A percentile compares a stretch with the other conserved stretches of the same genome.
Evolutionary conservation across 2,113 vertebrate species (phyloP).

Genomic region (Nyctereutes procyonoides): DNA sequence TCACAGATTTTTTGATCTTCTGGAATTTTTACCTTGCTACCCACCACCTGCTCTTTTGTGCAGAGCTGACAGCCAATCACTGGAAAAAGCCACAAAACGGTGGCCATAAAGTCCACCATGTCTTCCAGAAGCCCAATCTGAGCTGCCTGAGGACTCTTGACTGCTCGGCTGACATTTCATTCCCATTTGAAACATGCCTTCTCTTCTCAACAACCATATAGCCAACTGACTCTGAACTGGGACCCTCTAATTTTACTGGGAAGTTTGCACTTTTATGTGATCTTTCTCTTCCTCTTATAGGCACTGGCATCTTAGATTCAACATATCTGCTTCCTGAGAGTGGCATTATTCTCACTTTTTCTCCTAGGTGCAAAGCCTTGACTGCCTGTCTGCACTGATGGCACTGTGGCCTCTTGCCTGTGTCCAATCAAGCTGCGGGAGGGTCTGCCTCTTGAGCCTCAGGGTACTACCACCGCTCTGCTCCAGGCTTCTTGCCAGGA

Average conservation of each 20-base stretch:
- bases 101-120: neutral
- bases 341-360: neutral
- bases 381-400: no score
- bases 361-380: neutral
- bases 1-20: neutral
- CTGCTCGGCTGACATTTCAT: neutral
- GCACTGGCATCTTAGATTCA: neutral
- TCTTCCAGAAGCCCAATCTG: neutral
- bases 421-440: no score
- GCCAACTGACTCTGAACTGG: neutral
- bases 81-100: neutral
- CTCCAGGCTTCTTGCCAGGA: neutral
- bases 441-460: neutral
- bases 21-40: neutral
- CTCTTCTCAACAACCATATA: neutral
- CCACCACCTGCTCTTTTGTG: neutral
- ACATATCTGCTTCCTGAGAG: neutral
- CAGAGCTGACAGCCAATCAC: neutral
- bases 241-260: neutral
- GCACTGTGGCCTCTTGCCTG: neutral
- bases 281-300: neutral
- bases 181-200: neutral
- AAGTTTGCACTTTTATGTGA: neutral
- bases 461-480: neutral
- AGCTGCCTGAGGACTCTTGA: neutral